phyloP scores from a whole-genome alignment of 1,140 invertebrate genomes.

The Neuroterus valhalla region DNA sequence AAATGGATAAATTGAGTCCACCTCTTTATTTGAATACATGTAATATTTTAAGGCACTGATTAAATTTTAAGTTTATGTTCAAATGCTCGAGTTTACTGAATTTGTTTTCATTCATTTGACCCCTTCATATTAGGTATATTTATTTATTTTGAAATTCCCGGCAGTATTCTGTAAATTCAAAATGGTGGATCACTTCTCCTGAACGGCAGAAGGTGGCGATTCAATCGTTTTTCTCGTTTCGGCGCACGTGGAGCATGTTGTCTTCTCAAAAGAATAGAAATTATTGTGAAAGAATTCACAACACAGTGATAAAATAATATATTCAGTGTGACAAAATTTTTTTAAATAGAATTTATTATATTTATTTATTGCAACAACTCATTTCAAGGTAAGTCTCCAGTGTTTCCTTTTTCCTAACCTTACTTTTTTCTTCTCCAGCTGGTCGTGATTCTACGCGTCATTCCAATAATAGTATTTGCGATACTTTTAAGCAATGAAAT shows the following conservation, averaged over 20 bases:
- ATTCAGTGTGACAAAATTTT: background rate
- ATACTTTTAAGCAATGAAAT: no score
- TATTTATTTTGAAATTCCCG: no score
- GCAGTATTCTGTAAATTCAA: no score
- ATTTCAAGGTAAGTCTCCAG: conserved; percentile 1
- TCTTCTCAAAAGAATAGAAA: background rate
- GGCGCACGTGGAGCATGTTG: conserved; percentile 21
- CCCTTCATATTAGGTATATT: no score
- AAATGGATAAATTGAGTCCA: background rate
- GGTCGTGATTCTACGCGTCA: background rate
- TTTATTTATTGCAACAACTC: conserved; percentile 23
- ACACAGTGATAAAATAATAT: conserved; percentile 5
- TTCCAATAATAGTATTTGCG: no score
- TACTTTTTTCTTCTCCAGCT: background rate
- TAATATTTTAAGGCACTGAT: conserved; percentile 5
- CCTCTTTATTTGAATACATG: conserved; percentile 17
- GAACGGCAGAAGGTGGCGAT: background rate
- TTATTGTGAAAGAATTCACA: background rate
- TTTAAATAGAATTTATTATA: background rate
- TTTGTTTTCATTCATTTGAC: no score
- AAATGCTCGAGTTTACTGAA: no score
- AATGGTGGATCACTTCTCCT: no score
- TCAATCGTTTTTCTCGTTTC: background rate
- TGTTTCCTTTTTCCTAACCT: background rate
- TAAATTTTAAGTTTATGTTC: conserved; percentile 21